These are phyloP conservation scores for Noctua janthina DNA, from an alignment of 2,888 invertebrate genomes.

Conservation along the genomic window DNA sequence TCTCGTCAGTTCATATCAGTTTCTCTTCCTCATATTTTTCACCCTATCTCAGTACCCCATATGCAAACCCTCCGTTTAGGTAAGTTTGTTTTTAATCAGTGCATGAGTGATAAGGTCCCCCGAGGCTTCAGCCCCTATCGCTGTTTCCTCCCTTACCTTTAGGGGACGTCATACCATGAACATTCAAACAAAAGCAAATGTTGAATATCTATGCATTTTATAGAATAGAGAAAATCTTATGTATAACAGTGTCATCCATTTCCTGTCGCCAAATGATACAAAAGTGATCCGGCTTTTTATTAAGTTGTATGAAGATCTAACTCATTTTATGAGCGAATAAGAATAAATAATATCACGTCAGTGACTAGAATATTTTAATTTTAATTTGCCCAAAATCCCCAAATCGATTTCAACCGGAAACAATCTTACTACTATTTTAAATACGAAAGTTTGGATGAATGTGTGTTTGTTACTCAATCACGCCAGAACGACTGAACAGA, in stretches of 20 bases:
- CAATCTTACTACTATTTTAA: background rate
- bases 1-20: slow-evolving; percentile 36
- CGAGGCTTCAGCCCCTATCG: slow-evolving; percentile 65
- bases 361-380: background rate
- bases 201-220: slow-evolving; percentile 51
- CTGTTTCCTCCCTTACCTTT: slow-evolving; percentile 74
- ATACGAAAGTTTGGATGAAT: background rate
- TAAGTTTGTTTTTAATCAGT: slow-evolving; percentile 89
- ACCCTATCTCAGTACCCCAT: slow-evolving; percentile 71
- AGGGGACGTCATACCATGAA: slow-evolving; percentile 72
- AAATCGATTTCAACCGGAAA: background rate
- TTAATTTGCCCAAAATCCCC: background rate
- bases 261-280: background rate
- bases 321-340: too few species aligned
- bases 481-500: background rate
- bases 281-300: background rate
- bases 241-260: slow-evolving; percentile 2
- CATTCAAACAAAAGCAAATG: slow-evolving; percentile 68
- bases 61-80: slow-evolving; percentile 78
- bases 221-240: slow-evolving; percentile 20
- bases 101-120: slow-evolving; percentile 84
- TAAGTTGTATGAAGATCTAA: background rate
- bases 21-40: slow-evolving; percentile 53
- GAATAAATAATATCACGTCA: background rate
- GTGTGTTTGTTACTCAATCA: background rate